Conservation (phyloP, 2,888 invertebrate genomes). For the Lasioglossum malachurum region DNA sequence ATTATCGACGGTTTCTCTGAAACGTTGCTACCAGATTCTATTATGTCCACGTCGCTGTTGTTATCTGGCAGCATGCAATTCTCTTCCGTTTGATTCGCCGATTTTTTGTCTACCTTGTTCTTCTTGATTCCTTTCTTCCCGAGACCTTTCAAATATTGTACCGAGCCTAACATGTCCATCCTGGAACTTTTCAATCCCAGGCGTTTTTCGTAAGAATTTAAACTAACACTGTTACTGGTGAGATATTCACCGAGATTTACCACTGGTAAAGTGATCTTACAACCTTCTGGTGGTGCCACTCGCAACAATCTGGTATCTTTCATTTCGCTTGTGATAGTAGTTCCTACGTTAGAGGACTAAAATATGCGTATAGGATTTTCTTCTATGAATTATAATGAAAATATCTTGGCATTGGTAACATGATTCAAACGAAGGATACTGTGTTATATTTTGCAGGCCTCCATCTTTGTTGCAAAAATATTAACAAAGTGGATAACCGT, state of each 20-base stretch:
- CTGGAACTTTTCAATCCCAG: constrained; percentile 87
- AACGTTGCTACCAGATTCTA: constrained; percentile 84
- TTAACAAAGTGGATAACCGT: constrained; percentile 89
- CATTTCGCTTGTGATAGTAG: constrained; percentile 66
- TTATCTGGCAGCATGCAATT: constrained; percentile 82
- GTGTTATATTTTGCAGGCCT: constrained; percentile 86
- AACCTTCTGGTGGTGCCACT: constrained; percentile 87
- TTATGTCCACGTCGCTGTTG: constrained; percentile 87
- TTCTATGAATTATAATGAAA: not conserved
- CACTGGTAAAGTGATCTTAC: constrained; percentile 89
- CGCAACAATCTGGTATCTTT: constrained; percentile 78
- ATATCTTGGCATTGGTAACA: constrained; percentile 5
- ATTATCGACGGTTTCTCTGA: constrained; percentile 85
- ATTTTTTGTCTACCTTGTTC: constrained; percentile 82
- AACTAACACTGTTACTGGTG: constrained; percentile 91
- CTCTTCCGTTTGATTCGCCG: constrained; percentile 70
- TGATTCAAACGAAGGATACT: constrained; percentile 86
- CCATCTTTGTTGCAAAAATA: constrained; percentile 92
- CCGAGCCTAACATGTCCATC: constrained; percentile 85
- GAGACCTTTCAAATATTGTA: constrained; percentile 81
- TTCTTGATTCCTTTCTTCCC: constrained; percentile 84
- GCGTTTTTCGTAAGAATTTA: constrained; percentile 91
- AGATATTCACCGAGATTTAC: constrained; percentile 91
- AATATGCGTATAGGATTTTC: constrained; percentile 47
- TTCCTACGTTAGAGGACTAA: constrained; percentile 74